Base-by-base conservation (phyloP, 1,140 invertebrate species). In the Euwallacea fornicatus region DNA sequence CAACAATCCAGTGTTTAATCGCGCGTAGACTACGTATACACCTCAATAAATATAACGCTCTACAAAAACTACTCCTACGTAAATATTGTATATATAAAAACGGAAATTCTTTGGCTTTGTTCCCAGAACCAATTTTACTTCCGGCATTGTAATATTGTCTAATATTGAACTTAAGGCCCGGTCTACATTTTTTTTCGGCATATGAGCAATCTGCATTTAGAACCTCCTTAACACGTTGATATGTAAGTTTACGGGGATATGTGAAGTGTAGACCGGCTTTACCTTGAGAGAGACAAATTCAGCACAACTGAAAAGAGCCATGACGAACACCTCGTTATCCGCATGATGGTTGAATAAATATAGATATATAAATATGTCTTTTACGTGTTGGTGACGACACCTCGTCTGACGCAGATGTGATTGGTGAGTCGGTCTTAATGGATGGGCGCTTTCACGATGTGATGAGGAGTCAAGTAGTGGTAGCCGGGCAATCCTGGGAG, bases 361-460 rank as follows among this genome's bases (percentile, higher is more conserved):
- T 33, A 33, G 21, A 33, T 33, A 33, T 33, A 33, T 33, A 33
- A 33, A 33, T 33, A 33, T 33, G 21, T 33, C 21, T 33, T 33
- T 33, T 33, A 33, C 21, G 21, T 33, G 55, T 58, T 58, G 13
- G 10, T 16, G 21, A 33, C 9, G 13, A 11, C 11, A 11, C 43
- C 42, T 41, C 42, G 75, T 80, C 80, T 79, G 77, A 79, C 79
- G 79, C 80, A 81, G 77, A 80, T 73, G 71, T 74, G 69, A 80
- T 73, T 68, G 75, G 78, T 76, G 78, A 77, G 78, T 81, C 77
- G n/a, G 60, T 46, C 65, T 72, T 91, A 95, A 86, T 95, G 93
- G 81, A 94, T 93, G 75, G 92, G 91, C 73, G 93, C 91, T 84
- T 94, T 94, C 77, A 95, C 92, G 82, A 95, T 94, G 86, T 94